Evolutionary conservation across 64 coral and sea anemone species (phyloP).

Genomic region (Stichodactyla helianthus): DNA sequence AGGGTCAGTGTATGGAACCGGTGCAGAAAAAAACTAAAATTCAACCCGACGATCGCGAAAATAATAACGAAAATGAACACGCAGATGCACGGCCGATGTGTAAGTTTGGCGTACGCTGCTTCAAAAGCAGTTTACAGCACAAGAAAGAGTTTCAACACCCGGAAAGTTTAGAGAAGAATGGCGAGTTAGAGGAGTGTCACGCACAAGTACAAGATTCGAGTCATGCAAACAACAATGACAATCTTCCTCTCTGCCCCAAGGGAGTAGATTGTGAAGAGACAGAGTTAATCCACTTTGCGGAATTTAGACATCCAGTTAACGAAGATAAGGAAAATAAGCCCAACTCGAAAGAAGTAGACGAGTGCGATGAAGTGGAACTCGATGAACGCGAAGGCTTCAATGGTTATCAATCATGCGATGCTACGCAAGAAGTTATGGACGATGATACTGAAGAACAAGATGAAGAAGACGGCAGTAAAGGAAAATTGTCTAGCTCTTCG

Average conservation of each 20-base stretch:
- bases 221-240: background rate
- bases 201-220: background rate
- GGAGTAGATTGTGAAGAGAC: slow-evolving; percentile 47
- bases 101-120: slow-evolving; percentile 17
- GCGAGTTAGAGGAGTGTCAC: slow-evolving; percentile 4
- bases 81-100: slow-evolving; percentile 24
- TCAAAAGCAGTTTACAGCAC: slow-evolving; percentile 18
- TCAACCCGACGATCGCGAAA: slow-evolving; percentile 3
- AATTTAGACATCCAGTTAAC: slow-evolving; percentile 65
- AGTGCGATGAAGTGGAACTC: slow-evolving; percentile 54
- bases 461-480: background rate
- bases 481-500: background rate
- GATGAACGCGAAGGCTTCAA: background rate
- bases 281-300: slow-evolving; percentile 76
- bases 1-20: slow-evolving; percentile 1
- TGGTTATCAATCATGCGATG: background rate
- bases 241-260: slow-evolving; percentile 42
- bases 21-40: slow-evolving; percentile 7
- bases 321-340: background rate
- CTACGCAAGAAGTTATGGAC: slow-evolving; percentile 51
- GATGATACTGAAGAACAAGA: background rate
- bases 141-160: slow-evolving; percentile 24
- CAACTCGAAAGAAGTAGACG: slow-evolving; percentile 27
- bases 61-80: slow-evolving; percentile 19
- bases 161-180: background rate